Evolutionary conservation across 1,140 invertebrate genomes (phyloP).

Genomic region (Bombus vancouverensis): DNA sequence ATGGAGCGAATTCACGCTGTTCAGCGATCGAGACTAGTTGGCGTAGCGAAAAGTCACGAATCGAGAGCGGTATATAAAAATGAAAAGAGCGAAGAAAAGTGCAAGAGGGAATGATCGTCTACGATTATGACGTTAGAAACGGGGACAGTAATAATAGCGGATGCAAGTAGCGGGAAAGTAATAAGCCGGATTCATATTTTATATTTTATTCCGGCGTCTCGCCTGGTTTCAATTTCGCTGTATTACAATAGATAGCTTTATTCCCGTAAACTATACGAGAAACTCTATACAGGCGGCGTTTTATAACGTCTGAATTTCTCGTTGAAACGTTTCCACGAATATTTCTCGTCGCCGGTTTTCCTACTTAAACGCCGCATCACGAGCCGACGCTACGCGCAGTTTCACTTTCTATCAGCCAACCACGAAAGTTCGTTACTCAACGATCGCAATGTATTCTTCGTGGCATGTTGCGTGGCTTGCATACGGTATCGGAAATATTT

Average conservation of each 20-base stretch:
- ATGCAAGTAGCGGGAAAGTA: conserved; percentile 44
- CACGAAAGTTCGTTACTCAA: conserved; percentile 6
- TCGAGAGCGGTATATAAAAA: background rate
- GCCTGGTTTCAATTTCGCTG: conserved; percentile 37
- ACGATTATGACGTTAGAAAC: conserved; percentile 27
- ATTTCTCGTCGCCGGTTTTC: background rate
- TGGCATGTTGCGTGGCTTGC: conserved; percentile 27
- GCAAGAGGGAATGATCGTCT: conserved; percentile 27
- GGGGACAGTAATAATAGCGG: conserved; percentile 30
- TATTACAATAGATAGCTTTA: conserved; percentile 40
- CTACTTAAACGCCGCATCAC: background rate
- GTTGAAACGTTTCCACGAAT: conserved; percentile 1
- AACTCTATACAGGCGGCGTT: conserved; percentile 10
- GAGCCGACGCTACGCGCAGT: background rate
- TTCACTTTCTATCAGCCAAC: conserved; percentile 18
- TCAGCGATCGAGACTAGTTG: background rate
- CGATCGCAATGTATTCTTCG: conserved; percentile 13
- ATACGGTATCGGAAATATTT: conserved; percentile 27
- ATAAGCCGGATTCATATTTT: conserved; percentile 53
- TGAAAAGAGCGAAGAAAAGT: background rate
- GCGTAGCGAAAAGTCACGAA: background rate
- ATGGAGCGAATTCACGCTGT: background rate
- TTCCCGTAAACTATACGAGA: conserved; percentile 17
- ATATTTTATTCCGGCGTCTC: conserved; percentile 46
- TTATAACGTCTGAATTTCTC: conserved; percentile 11